These are phyloP conservation scores for Seira musarum DNA, from an alignment of 2,888 invertebrate genomes.

Conservation along the genomic window DNA sequence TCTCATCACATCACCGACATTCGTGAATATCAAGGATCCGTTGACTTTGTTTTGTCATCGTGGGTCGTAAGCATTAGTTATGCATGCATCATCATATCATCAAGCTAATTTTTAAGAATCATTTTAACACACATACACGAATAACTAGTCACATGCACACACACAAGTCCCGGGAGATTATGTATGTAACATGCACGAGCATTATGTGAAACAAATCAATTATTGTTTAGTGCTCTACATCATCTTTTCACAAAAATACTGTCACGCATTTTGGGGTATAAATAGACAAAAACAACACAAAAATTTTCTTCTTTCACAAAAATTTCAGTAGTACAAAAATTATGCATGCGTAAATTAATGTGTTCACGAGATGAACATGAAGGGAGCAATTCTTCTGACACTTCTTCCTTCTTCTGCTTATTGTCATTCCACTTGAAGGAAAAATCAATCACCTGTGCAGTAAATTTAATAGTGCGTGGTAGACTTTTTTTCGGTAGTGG, in stretches of 20 bases:
- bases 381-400: background rate
- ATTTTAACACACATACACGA: background rate
- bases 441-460: constrained; percentile 56
- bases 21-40: background rate
- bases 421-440: background rate
- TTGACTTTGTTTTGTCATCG: background rate
- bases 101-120: background rate
- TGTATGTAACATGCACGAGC: background rate
- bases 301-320: background rate
- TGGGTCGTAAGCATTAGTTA: background rate
- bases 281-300: background rate
- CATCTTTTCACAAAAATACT: background rate
- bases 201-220: background rate
- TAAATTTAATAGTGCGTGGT: constrained; percentile 59
- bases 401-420: background rate
- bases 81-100: background rate
- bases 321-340: background rate
- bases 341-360: background rate
- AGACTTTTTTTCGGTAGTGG: constrained; percentile 5
- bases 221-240: background rate
- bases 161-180: too few species aligned
- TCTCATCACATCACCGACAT: background rate
- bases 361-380: background rate
- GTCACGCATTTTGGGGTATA: background rate
- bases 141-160: too few species aligned